Base-by-base conservation (phyloP, 2,113 vertebrate genomes). In the Hystrix brachyura region DNA sequence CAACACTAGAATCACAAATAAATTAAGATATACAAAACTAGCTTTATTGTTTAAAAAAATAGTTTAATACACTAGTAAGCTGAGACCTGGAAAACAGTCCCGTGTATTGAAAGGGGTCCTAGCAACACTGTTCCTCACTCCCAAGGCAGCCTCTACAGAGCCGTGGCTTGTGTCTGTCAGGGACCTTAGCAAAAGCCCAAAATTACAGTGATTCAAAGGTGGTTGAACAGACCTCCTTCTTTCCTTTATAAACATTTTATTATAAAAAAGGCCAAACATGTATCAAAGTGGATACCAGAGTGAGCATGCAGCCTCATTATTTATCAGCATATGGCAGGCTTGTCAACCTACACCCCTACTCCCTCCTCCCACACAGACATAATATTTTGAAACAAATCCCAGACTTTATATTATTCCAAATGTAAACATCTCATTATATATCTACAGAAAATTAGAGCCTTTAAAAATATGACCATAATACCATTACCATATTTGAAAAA, bases 381-480 rank as follows among this genome's bases (percentile, higher is more conserved):
- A 87, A 74, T 92, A 90, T 76, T 94, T 83, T 83, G 11, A 96
- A 97, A 93, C 4, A 94, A 95, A 92, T 85, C 21, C 8, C 11
- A 90, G n/a, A 67, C 1, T 69, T 91, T 32, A 57, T 67, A 34
- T 83, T 81, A 95, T 57, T 90, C 88, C 53, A 96, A 67, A 80
- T 29, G 19, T 80, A 78, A 87, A 27, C 29, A 85, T 76, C 48
- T 92, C 38, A 92, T 86, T 64, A 48, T 43, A 1, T 69, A 91
- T 15, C 11, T 85, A 64, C 43, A 80, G 78, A 93, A 71, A 46
- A 48, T 32, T 18, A 90, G 38, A 12, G 5, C 11, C 86, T 82
- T 93, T 29, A 60, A 91, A 78, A 21, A 76, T 48, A 53, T 78
- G 69, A 91, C 51, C 38, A 87, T 86, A 93, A 48, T 76, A 32